These are phyloP conservation scores for Nebria salina DNA, from an alignment of 2,888 invertebrate species.

Conservation along the genomic window DNA sequence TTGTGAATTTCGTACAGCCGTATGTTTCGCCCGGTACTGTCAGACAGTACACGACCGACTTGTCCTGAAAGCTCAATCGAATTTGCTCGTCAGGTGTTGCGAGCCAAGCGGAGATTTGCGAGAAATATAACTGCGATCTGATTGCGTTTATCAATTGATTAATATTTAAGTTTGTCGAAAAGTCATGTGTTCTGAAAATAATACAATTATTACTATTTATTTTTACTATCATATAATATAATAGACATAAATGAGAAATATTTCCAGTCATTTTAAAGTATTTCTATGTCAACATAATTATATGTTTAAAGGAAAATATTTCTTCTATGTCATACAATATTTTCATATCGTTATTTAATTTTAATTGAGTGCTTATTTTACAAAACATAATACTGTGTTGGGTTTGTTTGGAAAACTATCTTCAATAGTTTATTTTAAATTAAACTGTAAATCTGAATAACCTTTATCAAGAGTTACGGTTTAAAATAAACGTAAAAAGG, in stretches of 20 bases:
- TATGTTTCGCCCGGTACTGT: constrained; percentile 73
- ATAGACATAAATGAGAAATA: not conserved
- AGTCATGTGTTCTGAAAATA: constrained; percentile 63
- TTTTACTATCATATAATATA: not conserved
- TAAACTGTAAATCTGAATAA: no score
- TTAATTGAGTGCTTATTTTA: no score
- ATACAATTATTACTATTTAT: not conserved
- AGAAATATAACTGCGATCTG: constrained; percentile 94
- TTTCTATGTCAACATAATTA: no score
- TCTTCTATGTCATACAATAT: no score
- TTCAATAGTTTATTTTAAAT: no score
- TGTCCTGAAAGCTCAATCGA: constrained; percentile 25
- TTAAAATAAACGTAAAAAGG: no score
- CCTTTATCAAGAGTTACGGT: no score
- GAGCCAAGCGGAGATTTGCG: constrained; percentile 95
- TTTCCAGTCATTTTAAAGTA: no score
- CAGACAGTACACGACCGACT: constrained; percentile 70
- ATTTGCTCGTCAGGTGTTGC: constrained; percentile 59
- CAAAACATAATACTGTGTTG: no score
- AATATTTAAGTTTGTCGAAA: constrained; percentile 64
- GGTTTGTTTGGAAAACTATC: no score
- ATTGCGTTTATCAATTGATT: constrained; percentile 91
- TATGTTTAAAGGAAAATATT: no score
- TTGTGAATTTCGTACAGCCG: constrained; percentile 66
- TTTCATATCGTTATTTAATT: no score